Conservation (phyloP, 2,797 vertebrate species). For the Denticeps clupeoides region DNA sequence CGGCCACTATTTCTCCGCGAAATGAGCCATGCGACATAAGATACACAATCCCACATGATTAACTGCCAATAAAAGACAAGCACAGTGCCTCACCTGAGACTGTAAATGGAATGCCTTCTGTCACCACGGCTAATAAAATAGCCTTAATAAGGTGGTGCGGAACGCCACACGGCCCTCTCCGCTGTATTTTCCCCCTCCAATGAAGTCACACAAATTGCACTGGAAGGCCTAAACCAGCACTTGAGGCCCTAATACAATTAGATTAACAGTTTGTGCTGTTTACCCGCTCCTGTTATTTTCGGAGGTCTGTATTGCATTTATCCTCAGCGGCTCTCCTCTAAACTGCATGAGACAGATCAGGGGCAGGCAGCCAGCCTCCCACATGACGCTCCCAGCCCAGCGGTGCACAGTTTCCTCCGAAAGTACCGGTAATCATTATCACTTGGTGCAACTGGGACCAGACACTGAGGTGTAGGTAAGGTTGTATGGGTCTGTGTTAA, state of each 20-base stretch:
- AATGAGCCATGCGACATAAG: conserved; percentile 48
- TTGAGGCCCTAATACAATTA: conserved; percentile 43
- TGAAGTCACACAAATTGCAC: conserved; percentile 43
- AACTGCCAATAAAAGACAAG: conserved; percentile 57
- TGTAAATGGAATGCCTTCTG: conserved; percentile 54
- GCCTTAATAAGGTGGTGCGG: conserved; percentile 34
- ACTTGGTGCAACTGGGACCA: conserved; percentile 15
- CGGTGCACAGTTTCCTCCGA: conserved; percentile 16
- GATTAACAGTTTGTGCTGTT: conserved; percentile 40
- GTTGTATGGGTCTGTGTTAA: too few relatives aligned
- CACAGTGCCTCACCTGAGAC: conserved; percentile 40
- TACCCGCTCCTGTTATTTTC: conserved; percentile 37
- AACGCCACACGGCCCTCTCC: conserved; percentile 22
- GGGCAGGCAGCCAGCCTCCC: conserved; percentile 28
- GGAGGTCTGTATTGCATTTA: conserved; percentile 41
- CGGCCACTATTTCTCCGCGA: conserved; percentile 25
- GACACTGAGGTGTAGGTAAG: too few relatives aligned
- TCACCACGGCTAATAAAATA: conserved; percentile 58
- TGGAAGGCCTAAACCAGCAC: conserved; percentile 42
- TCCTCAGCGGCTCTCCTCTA: conserved; percentile 38
- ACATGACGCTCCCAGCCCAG: conserved; percentile 16
- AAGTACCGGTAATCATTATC: conserved; percentile 27
- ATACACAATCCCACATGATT: conserved; percentile 61
- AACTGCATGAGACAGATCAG: conserved; percentile 42
- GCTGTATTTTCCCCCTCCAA: conserved; percentile 24